Percentiles rank a stretch among this genome's conserved stretches.
Evolutionary conservation across 2,888 invertebrate genomes (phyloP).

Genomic region (Hydriomena furcata): DNA sequence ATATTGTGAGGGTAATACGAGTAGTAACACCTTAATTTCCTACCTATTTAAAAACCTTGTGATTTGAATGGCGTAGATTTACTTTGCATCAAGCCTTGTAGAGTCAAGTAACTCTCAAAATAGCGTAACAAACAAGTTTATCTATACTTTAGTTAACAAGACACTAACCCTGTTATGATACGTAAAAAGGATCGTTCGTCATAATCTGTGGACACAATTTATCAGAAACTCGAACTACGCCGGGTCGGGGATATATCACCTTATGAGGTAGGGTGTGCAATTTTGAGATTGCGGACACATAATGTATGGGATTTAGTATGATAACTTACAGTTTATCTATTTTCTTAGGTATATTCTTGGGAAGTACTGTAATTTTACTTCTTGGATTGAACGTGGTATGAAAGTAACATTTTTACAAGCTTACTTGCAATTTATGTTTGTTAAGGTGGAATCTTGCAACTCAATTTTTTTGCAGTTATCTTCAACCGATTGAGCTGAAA

Average conservation of each 20-base stretch:
- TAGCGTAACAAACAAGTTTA: background rate
- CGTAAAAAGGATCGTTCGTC: constrained; percentile 34
- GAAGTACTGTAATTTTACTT: background rate
- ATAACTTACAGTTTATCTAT: constrained; percentile 19
- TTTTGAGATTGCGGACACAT: constrained; percentile 27
- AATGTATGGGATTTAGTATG: constrained; percentile 26
- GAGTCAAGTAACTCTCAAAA: background rate
- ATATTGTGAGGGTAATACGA: too few species aligned
- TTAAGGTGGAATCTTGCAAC: too few species aligned
- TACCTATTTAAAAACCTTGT: too few species aligned
- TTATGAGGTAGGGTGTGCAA: constrained; percentile 29
- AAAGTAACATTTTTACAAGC: too few species aligned
- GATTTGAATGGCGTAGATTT: too few species aligned
- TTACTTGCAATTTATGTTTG: too few species aligned
- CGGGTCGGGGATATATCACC: constrained; percentile 33
- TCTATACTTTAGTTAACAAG: constrained; percentile 13
- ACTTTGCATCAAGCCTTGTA: too few species aligned
- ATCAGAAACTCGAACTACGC: constrained; percentile 42
- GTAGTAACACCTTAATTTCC: too few species aligned
- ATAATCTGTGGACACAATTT: constrained; percentile 49
- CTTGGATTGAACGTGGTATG: too few species aligned
- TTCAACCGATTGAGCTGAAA: too few species aligned
- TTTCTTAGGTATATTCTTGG: background rate
- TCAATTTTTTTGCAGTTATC: too few species aligned
- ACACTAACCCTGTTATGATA: constrained; percentile 11